Evolutionary conservation across 2,888 invertebrate genomes (phyloP).

Genomic region (Epinotia brunnichana): DNA sequence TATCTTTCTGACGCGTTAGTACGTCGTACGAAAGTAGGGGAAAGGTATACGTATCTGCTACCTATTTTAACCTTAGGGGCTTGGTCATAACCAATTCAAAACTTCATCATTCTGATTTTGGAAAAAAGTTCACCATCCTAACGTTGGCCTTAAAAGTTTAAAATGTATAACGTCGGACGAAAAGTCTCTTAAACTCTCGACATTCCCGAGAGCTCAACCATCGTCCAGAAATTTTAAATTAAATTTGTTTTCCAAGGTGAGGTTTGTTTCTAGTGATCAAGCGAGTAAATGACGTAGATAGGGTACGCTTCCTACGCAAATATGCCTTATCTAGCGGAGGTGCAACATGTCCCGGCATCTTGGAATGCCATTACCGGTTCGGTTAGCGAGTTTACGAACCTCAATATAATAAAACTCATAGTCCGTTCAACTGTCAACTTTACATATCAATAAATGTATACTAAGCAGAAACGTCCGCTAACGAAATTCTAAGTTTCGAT

Average conservation of each 20-base stretch:
- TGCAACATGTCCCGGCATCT: conserved; percentile 20
- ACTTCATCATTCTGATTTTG: background rate
- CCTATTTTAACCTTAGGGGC: too few species aligned
- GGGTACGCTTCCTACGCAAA: conserved; percentile 19
- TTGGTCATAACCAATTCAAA: background rate
- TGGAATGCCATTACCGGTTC: conserved; percentile 31
- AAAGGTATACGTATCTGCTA: too few species aligned
- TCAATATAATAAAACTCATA: too few species aligned
- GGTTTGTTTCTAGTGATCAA: background rate
- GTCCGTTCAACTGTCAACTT: too few species aligned
- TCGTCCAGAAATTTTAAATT: conserved; percentile 22
- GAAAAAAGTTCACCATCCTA: conserved; percentile 4
- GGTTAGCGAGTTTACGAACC: background rate
- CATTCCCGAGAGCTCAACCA: conserved; percentile 11
- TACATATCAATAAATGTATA: too few species aligned
- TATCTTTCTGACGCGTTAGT: too few species aligned
- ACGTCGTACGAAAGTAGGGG: too few species aligned
- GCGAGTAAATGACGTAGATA: conserved; percentile 25
- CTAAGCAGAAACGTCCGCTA: too few species aligned
- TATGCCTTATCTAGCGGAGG: conserved; percentile 17
- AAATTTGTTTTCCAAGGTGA: conserved; percentile 26
- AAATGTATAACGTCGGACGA: conserved; percentile 16
- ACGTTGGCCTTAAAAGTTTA: conserved; percentile 15
- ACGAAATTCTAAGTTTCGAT: too few species aligned
- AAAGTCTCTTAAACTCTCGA: conserved; percentile 11